A percentile compares a stretch with the other conserved stretches of the same genome.
phyloP scores from a whole-genome alignment of 1,140 invertebrate genomes.

The Brachionus koreanus region DNA sequence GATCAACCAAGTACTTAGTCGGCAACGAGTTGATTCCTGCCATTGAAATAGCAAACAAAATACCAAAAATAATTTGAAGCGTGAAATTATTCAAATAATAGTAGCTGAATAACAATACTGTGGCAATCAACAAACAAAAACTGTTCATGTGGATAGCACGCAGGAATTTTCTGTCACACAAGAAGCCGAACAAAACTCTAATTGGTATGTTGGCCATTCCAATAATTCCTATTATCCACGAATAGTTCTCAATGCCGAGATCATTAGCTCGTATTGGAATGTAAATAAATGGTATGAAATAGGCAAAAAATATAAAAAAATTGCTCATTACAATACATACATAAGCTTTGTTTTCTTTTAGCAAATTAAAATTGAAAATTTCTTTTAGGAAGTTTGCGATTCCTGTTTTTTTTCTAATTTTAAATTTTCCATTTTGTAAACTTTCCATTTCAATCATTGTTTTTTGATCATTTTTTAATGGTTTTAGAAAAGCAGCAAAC shows the following conservation, averaged over 20 bases:
- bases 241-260: constrained; percentile 29
- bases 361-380: constrained; percentile 77
- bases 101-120: background rate
- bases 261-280: constrained; percentile 60
- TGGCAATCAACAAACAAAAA: background rate
- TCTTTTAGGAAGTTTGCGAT: constrained; percentile 63
- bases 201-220: constrained; percentile 64
- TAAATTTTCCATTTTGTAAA: background rate
- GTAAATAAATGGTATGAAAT: constrained; percentile 87
- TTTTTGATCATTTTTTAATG: background rate
- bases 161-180: constrained; percentile 62
- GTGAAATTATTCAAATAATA: background rate
- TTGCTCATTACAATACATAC: constrained; percentile 85
- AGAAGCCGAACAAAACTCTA: constrained; percentile 52
- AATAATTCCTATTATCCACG: constrained; percentile 61
- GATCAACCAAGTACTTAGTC: background rate
- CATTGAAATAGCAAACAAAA: constrained; percentile 18
- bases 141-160: constrained; percentile 14
- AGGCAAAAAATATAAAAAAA: constrained; percentile 90
- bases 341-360: constrained; percentile 75
- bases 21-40: constrained; percentile 25
- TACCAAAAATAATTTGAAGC: background rate
- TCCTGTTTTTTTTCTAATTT: background rate
- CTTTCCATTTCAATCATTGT: background rate
- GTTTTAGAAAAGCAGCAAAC: background rate